Evolutionary conservation across 1,140 invertebrate genomes (phyloP), one percentile per base, ranked within the genome.

Genomic region (Anoplophora glabripennis): DNA sequence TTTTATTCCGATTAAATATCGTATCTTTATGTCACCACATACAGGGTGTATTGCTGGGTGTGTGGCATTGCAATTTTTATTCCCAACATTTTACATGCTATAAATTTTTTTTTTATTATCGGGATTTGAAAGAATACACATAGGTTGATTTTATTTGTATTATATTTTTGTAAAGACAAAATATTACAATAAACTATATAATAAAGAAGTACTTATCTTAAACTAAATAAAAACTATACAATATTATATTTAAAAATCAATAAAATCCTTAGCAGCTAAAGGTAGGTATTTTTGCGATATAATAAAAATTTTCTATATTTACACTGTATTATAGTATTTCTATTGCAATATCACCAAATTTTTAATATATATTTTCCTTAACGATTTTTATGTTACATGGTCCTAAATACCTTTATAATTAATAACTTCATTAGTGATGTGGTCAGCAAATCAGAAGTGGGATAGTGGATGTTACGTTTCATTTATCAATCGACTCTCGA

Each of bases 151-250:
- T 48, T 41, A 41, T 41, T 41, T 15, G 15, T 41, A 41, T 58
- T 58, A 58, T 58, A 58, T 58, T 70, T 70, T 70, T 63, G 61
- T 66, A 68, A 68, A 70, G 68, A 70, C 64, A 68, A 70, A 70
- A 70, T 68, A 70, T 68, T 70, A 70, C 68, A 70, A 70, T 70
- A 70, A 70, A 70, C 68, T 70, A 70, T 70, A 68, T 70, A 70
- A 62, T 68, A 70, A 68, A 58, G 44, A 70, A 68, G 66, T 68
- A 68, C 68, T 63, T 59, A 62, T 68, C 66, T 65, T 70, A 68
- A 51, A 53, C 63, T 65, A 68, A 66, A 64, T 68, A 68, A 65
- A 70, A 70, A 56, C 66, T 70, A 68, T 70, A 70, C 68, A 70
- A 68, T 68, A 66, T 61, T 66, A 49, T 62, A 54, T 67, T 63